A percentile compares a stretch with the other conserved stretches of the same genome.
phyloP scores from a whole-genome alignment of 2,888 invertebrate species.

The Cheilosia pagana region DNA sequence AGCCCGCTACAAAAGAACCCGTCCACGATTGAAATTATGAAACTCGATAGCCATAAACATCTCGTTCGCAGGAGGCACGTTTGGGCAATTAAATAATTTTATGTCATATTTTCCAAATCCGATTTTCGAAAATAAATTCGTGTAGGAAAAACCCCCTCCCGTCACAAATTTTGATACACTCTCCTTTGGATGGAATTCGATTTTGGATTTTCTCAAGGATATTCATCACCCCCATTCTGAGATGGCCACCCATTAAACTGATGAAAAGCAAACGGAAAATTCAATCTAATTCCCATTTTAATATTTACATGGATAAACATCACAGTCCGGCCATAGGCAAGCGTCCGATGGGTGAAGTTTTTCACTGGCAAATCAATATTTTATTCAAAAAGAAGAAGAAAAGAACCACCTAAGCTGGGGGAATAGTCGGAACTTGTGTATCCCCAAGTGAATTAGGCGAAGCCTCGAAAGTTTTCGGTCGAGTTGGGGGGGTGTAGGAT shows the following conservation, averaged over 20 bases:
- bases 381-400: constrained; percentile 42
- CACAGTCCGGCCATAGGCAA: background rate
- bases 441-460: constrained; percentile 56
- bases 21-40: constrained; percentile 55
- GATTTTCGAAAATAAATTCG: constrained; percentile 42
- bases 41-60: constrained; percentile 58
- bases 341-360: constrained; percentile 51
- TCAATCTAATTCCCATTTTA: constrained; percentile 75
- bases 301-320: constrained; percentile 75
- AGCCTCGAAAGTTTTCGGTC: constrained; percentile 34
- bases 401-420: constrained; percentile 31
- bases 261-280: constrained; percentile 73
- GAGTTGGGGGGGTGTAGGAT: background rate
- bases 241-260: constrained; percentile 62
- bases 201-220: constrained; percentile 55
- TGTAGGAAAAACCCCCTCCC: constrained; percentile 43
- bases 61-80: constrained; percentile 49
- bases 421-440: constrained; percentile 7
- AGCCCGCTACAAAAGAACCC: background rate
- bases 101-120: constrained; percentile 60
- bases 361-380: constrained; percentile 69
- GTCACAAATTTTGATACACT: constrained; percentile 58
- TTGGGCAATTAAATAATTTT: constrained; percentile 69
- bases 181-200: constrained; percentile 67
- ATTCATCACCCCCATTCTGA: background rate